These are phyloP conservation scores for Adelosebastes latens DNA, from an alignment of 2,797 vertebrate species.

Conservation along the genomic window DNA sequence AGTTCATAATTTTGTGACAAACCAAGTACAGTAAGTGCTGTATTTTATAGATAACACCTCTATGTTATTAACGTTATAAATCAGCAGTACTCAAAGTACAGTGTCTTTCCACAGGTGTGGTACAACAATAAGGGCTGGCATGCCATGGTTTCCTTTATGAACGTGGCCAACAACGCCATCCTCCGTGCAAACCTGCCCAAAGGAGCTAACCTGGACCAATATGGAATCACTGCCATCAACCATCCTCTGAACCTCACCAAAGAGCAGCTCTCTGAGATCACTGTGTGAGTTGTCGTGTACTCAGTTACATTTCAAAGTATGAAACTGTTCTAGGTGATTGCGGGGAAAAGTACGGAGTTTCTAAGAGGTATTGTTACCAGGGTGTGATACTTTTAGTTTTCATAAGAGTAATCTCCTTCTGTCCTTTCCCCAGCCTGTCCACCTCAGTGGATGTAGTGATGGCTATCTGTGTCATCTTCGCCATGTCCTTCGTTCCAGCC, in stretches of 20 bases:
- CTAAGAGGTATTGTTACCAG: background rate
- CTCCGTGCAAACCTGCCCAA: slow-evolving; percentile 86
- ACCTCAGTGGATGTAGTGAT: slow-evolving; percentile 93
- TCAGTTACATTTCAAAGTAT: background rate
- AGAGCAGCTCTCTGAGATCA: slow-evolving; percentile 94
- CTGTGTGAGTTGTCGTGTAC: slow-evolving; percentile 85
- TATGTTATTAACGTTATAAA: background rate
- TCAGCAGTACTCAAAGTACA: background rate
- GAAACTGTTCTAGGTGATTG: background rate
- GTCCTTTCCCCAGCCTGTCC: slow-evolving; percentile 81
- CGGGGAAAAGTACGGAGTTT: background rate
- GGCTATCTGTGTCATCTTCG: slow-evolving; percentile 94
- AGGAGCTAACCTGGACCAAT: slow-evolving; percentile 82
- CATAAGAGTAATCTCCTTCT: background rate
- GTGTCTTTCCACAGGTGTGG: slow-evolving; percentile 87
- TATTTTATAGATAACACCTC: no score
- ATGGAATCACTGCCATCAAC: slow-evolving; percentile 91
- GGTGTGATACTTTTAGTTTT: background rate
- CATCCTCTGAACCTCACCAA: slow-evolving; percentile 96
- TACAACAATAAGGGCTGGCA: slow-evolving; percentile 99
- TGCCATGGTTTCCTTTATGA: slow-evolving; percentile 92
- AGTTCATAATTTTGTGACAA: background rate
- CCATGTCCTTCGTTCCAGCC: slow-evolving; percentile 96
- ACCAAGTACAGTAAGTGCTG: background rate
- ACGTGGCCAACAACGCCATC: slow-evolving; percentile 93